phyloP scores from a whole-genome alignment of 2,888 invertebrate genomes.

The Adelphocoris suturalis region DNA sequence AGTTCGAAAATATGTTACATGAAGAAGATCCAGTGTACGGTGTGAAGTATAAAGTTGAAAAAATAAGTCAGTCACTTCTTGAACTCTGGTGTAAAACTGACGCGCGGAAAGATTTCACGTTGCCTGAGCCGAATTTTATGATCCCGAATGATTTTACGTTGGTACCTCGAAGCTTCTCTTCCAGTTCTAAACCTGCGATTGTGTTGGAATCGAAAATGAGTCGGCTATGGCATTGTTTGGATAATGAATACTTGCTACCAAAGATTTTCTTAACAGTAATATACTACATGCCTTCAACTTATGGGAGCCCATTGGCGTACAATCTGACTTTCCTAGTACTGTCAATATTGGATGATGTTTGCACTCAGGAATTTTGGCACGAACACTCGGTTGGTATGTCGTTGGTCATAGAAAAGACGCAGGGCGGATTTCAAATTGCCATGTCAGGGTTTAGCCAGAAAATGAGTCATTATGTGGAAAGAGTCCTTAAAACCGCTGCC shows the following conservation, averaged over 20 bases:
- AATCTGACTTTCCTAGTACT: constrained; percentile 13
- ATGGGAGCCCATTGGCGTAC: neutral
- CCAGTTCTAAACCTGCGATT: neutral
- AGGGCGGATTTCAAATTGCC: neutral
- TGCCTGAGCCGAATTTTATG: neutral
- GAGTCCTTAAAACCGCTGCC: neutral
- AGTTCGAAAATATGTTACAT: constrained; percentile 14
- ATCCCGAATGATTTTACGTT: constrained; percentile 13
- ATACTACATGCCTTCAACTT: neutral
- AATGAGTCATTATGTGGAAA: neutral
- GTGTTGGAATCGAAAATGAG: constrained; percentile 2
- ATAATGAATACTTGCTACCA: constrained; percentile 10
- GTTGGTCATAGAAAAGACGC: constrained; percentile 15
- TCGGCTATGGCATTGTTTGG: constrained; percentile 6
- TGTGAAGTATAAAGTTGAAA: constrained; percentile 43
- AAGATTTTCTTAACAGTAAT: neutral
- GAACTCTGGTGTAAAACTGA: neutral
- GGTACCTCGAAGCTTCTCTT: neutral
- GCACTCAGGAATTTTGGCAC: neutral
- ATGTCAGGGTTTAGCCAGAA: constrained; percentile 2
- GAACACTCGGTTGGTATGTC: neutral
- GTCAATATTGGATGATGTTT: constrained; percentile 3
- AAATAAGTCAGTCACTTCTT: neutral
- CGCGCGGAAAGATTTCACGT: neutral
- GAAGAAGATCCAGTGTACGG: constrained; percentile 40